Evolutionary conservation across 2,113 vertebrate species (phyloP).

Genomic region (Diadophis punctatus): DNA sequence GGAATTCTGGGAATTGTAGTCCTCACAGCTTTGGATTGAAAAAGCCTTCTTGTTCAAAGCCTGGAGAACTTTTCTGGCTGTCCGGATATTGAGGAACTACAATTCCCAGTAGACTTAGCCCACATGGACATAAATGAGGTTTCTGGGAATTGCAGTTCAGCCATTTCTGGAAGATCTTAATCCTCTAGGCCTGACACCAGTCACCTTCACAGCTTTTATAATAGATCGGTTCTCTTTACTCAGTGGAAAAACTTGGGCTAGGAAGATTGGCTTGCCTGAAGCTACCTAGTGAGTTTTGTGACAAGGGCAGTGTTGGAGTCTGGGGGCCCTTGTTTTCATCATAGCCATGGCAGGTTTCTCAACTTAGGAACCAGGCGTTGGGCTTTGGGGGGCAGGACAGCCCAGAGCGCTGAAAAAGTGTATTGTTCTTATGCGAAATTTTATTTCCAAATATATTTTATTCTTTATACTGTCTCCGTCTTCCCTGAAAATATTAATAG

Average conservation of each 20-base stretch:
- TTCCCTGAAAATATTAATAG: too few relatives aligned
- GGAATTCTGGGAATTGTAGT: neutral
- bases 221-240: neutral
- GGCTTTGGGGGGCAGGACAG: neutral
- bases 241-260: neutral
- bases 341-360: too few relatives aligned
- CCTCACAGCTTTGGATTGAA: neutral
- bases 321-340: neutral
- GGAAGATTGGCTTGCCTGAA: neutral
- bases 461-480: too few relatives aligned
- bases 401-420: neutral
- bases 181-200: neutral
- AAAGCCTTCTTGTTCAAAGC: neutral
- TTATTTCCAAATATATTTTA: too few relatives aligned
- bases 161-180: neutral
- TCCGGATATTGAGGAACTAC: neutral
- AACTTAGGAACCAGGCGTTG: neutral
- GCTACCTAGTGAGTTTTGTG: neutral
- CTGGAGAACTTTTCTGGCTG: neutral
- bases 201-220: neutral
- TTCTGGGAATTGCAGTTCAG: neutral
- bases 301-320: neutral
- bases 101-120: neutral
- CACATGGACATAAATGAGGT: neutral
- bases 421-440: too few relatives aligned